Percentiles rank a stretch among this genome's conserved stretches.
phyloP scores from a whole-genome alignment of 2,797 vertebrate species.

The Scyliorhinus canicula region DNA sequence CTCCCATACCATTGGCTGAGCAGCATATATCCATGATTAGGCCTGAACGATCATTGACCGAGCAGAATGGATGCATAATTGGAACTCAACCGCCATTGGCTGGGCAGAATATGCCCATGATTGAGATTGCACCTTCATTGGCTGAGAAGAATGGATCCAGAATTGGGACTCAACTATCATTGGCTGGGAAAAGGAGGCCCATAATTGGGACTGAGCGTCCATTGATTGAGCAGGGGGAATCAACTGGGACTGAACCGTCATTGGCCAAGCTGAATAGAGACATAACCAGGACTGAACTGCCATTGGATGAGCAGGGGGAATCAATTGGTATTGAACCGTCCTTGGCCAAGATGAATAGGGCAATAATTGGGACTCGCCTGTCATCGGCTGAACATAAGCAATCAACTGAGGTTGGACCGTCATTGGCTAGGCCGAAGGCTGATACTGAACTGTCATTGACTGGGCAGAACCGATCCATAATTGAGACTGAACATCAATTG shows the following conservation, averaged over 20 bases:
- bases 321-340: background rate
- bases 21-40: no score
- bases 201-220: background rate
- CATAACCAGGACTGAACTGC: background rate
- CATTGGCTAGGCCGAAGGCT: background rate
- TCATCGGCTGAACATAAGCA: background rate
- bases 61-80: no score
- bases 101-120: no score
- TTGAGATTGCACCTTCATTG: background rate
- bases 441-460: background rate
- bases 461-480: background rate
- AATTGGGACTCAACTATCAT: background rate
- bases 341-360: background rate
- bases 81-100: background rate
- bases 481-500: background rate
- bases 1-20: background rate
- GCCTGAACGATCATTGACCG: background rate
- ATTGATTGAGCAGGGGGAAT: background rate
- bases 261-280: background rate
- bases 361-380: rapidly evolving
- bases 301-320: background rate
- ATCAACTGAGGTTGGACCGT: no score
- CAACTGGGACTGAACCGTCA: background rate
- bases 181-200: background rate
- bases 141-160: background rate